Percentiles rank a stretch among this genome's conserved stretches.
phyloP scores from a whole-genome alignment of 2,888 invertebrate species.

The Barypeithes pellucidus region DNA sequence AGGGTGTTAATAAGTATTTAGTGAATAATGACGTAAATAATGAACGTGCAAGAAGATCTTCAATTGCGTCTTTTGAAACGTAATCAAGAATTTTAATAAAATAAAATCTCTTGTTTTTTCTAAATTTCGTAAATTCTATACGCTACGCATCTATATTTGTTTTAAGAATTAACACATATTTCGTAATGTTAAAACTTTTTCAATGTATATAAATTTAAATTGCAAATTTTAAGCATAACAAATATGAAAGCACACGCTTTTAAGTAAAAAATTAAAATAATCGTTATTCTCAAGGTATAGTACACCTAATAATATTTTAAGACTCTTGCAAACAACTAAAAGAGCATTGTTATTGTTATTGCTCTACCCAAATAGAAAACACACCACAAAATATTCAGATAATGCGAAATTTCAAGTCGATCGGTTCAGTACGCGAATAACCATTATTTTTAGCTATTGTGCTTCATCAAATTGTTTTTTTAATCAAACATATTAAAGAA shows the following conservation, averaged over 20 bases:
- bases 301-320: background rate
- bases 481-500: background rate
- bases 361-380: background rate
- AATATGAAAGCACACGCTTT: background rate
- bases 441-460: no score
- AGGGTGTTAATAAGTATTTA: no score
- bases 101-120: background rate
- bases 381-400: background rate
- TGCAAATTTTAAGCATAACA: constrained; percentile 4
- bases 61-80: no score
- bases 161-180: constrained; percentile 6
- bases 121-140: background rate
- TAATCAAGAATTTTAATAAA: no score
- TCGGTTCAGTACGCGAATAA: background rate
- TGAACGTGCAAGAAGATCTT: no score
- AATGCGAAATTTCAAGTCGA: background rate
- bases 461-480: background rate
- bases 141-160: background rate
- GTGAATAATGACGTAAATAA: no score
- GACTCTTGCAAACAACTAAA: background rate
- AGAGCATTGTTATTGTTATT: background rate
- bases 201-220: background rate
- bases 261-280: background rate
- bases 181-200: background rate
- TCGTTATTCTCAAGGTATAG: background rate